Evolutionary conservation across 2,888 invertebrate species (phyloP).

Genomic region (Chydorus sphaericus): DNA sequence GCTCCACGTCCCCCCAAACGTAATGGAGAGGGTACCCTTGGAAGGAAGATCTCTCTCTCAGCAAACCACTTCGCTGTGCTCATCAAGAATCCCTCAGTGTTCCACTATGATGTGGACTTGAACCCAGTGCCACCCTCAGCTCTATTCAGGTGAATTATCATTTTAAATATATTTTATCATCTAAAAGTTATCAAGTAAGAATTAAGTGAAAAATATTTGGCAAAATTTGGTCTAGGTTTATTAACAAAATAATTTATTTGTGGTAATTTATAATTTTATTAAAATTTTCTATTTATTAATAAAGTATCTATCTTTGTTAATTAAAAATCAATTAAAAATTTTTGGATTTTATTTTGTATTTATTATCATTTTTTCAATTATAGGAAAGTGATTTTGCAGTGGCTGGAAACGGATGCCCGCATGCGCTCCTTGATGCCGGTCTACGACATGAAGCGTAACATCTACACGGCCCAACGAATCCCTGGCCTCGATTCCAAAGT

Average conservation of each 20-base stretch:
- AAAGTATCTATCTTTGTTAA: too few species aligned
- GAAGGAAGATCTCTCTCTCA: conserved; percentile 34
- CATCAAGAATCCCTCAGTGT: conserved; percentile 29
- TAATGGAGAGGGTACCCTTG: conserved; percentile 26
- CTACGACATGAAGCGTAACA: conserved; percentile 17
- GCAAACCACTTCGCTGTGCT: conserved; percentile 49
- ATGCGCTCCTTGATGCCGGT: conserved; percentile 10
- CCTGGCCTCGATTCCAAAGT: not conserved
- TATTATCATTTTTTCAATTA: too few species aligned
- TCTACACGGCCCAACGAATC: conserved; percentile 15
- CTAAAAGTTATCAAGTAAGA: too few species aligned
- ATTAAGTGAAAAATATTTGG: too few species aligned
- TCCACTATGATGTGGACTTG: conserved; percentile 63
- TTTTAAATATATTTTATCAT: not conserved
- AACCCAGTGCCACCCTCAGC: not conserved
- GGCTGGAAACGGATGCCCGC: not conserved
- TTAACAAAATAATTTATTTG: too few species aligned
- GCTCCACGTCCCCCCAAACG: conserved; percentile 6
- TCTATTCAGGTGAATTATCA: conserved; percentile 1
- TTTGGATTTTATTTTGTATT: too few species aligned
- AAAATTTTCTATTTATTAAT: too few species aligned
- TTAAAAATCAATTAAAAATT: not conserved
- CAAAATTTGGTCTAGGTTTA: too few species aligned
- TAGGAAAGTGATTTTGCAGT: not conserved
- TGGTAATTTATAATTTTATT: too few species aligned